A percentile compares a stretch with the other conserved stretches of the same genome.
Evolutionary conservation across 2,888 invertebrate species (phyloP).

Genomic region (Willowsia nigromaculata): DNA sequence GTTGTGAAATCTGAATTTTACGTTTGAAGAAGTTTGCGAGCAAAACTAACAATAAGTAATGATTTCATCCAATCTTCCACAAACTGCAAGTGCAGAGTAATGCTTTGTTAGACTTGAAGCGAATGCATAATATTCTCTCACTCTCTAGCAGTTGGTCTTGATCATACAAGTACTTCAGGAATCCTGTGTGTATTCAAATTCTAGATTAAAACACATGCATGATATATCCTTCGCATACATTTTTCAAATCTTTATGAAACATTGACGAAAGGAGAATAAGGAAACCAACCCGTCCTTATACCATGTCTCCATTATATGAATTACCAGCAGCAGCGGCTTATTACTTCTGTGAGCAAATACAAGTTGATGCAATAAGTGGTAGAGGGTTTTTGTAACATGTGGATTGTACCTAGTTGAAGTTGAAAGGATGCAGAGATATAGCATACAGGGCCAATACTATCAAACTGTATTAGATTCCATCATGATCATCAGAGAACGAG

Average conservation of each 20-base stretch:
- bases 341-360: no score
- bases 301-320: background rate
- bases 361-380: no score
- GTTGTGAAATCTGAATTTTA: slow-evolving; percentile 30
- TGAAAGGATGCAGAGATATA: no score
- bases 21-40: background rate
- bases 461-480: no score
- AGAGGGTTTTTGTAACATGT: no score
- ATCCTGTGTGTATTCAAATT: background rate
- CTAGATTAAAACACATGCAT: slow-evolving; percentile 2
- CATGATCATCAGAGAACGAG: no score
- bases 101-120: no score
- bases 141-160: background rate
- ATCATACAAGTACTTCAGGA: no score
- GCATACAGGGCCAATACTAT: no score
- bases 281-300: background rate
- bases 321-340: no score
- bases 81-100: background rate
- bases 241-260: background rate
- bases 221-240: background rate
- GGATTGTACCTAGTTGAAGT: background rate
- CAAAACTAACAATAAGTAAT: background rate
- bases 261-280: background rate
- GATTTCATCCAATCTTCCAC: background rate
- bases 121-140: background rate